Conservation (phyloP, 2,113 vertebrate species). For the Ptychochromis oligacanthus region DNA sequence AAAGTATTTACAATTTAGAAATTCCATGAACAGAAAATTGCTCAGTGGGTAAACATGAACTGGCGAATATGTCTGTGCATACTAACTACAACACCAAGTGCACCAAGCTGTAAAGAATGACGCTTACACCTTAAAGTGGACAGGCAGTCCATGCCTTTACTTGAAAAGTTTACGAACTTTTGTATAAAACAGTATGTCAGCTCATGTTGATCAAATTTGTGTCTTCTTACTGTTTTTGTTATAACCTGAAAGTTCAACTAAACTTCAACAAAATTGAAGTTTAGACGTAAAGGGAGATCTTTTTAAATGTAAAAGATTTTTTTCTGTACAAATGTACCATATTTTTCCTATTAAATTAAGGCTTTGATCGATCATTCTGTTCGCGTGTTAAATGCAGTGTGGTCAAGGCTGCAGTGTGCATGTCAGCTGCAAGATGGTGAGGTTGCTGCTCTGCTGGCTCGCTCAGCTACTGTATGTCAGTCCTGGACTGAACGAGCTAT, state of each 20-base stretch:
- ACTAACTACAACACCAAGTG: too few relatives aligned
- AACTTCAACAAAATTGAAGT: background rate
- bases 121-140: background rate
- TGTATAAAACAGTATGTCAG: background rate
- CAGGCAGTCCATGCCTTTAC: too few relatives aligned
- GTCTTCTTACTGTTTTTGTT: background rate
- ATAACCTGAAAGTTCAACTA: background rate
- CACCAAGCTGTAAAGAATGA: too few relatives aligned
- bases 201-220: rapidly evolving
- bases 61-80: too few relatives aligned
- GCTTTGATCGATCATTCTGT: too few relatives aligned
- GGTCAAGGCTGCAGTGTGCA: background rate
- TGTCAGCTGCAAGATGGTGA: slow-evolving; percentile 29
- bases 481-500: background rate
- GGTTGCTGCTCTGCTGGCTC: slow-evolving; percentile 6
- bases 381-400: background rate
- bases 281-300: rapidly evolving
- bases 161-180: too few relatives aligned
- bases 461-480: slow-evolving; percentile 16
- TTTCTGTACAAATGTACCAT: background rate
- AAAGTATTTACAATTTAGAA: too few relatives aligned
- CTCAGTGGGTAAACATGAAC: too few relatives aligned
- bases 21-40: too few relatives aligned
- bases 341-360: too few relatives aligned
- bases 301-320: background rate